Base-by-base conservation (phyloP, 2,113 vertebrate genomes). In the Callopanchax toddi region DNA sequence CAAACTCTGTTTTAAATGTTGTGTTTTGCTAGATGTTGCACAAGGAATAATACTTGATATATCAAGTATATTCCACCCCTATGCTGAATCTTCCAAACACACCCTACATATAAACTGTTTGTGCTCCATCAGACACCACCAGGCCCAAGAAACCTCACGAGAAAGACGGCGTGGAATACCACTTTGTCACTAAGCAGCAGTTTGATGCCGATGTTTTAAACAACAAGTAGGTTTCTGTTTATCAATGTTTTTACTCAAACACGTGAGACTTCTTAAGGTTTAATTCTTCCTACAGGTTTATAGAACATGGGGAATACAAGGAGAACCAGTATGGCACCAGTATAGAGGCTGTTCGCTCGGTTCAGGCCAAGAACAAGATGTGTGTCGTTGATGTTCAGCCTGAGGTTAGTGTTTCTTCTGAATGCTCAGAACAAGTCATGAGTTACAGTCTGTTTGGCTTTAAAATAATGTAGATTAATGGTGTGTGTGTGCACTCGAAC, bases 311-410 rank as follows among this genome's bases (percentile, higher is more conserved):
- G 0, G 96, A 98, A 54, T 97, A 97, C 83, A 97, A 98, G 72
- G 96, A 97, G 42, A 96, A 98, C 70, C 91, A 95, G 58, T 99
- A 99, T 0, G 97, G 97, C n/a, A 99, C 95, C 43, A 98, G 94
- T 52, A 93, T 99, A 51, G 96, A 97, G 48, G 95, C 97, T 12
- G 96, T 99, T 72, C 94, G 93, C 17, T 93, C 93, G 0, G 94
- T 98, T 16, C 94, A 96, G 91, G 93, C 94, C 84, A 95, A 93
- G 83, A 97, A 94, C 79, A 99, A 98, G 92, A 92, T 96, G 79
- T 99, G 97, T 63, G 74, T 99, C 51, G 94, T 98, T 83, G 97
- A 99, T 17, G 94, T 97, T 66, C 94, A 96, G 54, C 97, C 97
- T 3, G 95, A 97, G 88, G 97, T 97, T 86, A 59, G 68, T 16